Conservation (phyloP, 2,113 vertebrate species). For the Thymallus thymallus region DNA sequence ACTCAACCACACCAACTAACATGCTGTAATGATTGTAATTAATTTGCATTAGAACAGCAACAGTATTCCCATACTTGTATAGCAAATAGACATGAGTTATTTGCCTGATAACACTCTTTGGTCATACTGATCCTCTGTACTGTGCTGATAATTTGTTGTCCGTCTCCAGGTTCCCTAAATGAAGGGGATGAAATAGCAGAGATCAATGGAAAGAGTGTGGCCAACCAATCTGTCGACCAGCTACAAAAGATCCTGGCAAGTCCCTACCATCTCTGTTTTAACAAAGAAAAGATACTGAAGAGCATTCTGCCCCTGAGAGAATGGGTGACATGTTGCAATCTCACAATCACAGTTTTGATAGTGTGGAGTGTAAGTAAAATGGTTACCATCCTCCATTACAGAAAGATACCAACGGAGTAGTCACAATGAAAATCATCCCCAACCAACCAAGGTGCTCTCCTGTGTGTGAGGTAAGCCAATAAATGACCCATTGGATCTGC, state of each 20-base stretch:
- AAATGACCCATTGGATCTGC: background rate
- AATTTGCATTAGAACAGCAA: background rate
- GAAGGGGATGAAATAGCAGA: constrained; percentile 97
- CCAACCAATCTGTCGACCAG: constrained; percentile 90
- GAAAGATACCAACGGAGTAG: constrained; percentile 92
- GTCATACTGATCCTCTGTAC: background rate
- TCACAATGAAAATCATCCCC: constrained; percentile 91
- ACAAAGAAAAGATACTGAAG: background rate
- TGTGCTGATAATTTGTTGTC: background rate
- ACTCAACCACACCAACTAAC: background rate
- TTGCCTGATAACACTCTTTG: background rate
- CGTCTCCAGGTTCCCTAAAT: constrained; percentile 84
- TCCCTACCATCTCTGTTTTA: constrained; percentile 14
- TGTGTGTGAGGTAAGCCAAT: constrained; percentile 83
- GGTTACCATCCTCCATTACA: constrained; percentile 53
- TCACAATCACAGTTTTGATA: background rate
- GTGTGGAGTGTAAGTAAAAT: background rate
- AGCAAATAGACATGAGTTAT: background rate
- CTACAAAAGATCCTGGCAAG: constrained; percentile 94
- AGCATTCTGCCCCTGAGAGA: background rate
- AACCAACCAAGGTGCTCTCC: constrained; percentile 83
- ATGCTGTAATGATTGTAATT: background rate
- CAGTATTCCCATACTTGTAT: no score
- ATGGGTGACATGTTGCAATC: no score
- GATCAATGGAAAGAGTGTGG: constrained; percentile 92